phyloP scores from a whole-genome alignment of 2,113 vertebrate species.

The Prionailurus bengalensis region DNA sequence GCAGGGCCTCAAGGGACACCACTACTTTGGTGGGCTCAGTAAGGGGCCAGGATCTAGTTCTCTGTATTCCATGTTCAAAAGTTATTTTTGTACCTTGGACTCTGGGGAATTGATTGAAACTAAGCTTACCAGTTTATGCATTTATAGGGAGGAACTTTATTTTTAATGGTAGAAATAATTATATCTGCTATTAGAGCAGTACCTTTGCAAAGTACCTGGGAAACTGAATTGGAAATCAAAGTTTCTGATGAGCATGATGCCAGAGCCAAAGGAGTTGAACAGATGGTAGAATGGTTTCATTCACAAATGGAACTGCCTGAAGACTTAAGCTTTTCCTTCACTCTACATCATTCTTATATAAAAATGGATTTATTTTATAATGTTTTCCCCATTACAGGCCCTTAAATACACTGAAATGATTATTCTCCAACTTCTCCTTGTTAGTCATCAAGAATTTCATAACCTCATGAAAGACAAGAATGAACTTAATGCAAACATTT shows the following conservation, averaged over 20 bases:
- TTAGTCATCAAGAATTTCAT: background rate
- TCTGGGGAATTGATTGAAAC: conserved; percentile 32
- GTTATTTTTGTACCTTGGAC: conserved; percentile 48
- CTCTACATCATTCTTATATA: background rate
- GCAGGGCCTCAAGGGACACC: background rate
- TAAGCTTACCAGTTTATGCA: conserved; percentile 47
- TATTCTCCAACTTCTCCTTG: background rate
- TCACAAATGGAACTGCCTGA: background rate
- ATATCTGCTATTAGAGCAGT: background rate
- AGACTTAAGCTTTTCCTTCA: conserved; percentile 20
- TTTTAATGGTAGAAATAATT: conserved; percentile 67
- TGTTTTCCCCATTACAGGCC: background rate
- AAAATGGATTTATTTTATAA: background rate
- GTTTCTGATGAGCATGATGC: conserved; percentile 6
- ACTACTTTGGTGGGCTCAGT: conserved; percentile 17
- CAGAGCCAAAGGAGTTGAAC: background rate
- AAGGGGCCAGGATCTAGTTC: background rate
- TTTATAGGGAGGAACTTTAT: conserved; percentile 44
- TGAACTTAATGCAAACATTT: background rate
- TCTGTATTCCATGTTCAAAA: conserved; percentile 1
- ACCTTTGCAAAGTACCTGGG: conserved; percentile 30
- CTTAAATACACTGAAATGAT: background rate
- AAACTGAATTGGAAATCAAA: conserved; percentile 49
- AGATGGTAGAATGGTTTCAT: background rate
- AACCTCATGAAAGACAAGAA: background rate